These are phyloP conservation scores for Lampris incognitus DNA, from an alignment of 2,113 vertebrate species.

Conservation along the genomic window DNA sequence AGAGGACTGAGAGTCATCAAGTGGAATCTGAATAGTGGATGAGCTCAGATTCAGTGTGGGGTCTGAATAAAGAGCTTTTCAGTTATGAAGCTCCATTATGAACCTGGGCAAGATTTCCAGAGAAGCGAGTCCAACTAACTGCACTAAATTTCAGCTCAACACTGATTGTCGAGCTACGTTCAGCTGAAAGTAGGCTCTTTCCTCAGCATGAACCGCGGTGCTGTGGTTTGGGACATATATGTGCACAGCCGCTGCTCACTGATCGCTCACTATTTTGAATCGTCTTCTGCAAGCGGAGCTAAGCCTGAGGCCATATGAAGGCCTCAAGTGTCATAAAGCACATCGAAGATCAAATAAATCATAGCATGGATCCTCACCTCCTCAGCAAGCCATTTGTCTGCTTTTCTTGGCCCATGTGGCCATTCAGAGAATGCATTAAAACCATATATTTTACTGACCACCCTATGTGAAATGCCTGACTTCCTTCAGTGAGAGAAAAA, in stretches of 20 bases:
- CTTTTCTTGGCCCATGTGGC: conserved; percentile 43
- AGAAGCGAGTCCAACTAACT: neutral
- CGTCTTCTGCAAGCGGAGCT: conserved; percentile 1
- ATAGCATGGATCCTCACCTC: conserved; percentile 26
- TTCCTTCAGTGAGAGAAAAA: conserved; percentile 72
- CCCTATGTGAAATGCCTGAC: conserved; percentile 75
- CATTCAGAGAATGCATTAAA: conserved; percentile 58
- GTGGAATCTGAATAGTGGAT: conserved; percentile 23
- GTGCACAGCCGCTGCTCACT: too few species aligned
- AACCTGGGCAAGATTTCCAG: conserved; percentile 20
- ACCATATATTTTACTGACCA: conserved; percentile 69
- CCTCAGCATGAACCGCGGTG: neutral
- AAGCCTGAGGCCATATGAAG: neutral
- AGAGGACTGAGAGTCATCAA: neutral
- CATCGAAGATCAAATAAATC: conserved; percentile 36
- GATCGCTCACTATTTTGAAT: neutral
- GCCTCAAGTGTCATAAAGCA: conserved; percentile 30
- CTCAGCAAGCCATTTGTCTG: conserved; percentile 71
- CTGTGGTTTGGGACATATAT: too few species aligned
- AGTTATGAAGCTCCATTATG: conserved; percentile 17
- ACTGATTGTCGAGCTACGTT: neutral
- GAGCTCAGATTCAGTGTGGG: conserved; percentile 5
- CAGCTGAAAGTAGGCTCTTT: neutral
- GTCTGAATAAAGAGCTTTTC: conserved; percentile 44
- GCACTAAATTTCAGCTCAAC: neutral